These are phyloP conservation scores for Calephelis nemesis DNA, from an alignment of 1,140 invertebrate genomes.

Conservation along the genomic window DNA sequence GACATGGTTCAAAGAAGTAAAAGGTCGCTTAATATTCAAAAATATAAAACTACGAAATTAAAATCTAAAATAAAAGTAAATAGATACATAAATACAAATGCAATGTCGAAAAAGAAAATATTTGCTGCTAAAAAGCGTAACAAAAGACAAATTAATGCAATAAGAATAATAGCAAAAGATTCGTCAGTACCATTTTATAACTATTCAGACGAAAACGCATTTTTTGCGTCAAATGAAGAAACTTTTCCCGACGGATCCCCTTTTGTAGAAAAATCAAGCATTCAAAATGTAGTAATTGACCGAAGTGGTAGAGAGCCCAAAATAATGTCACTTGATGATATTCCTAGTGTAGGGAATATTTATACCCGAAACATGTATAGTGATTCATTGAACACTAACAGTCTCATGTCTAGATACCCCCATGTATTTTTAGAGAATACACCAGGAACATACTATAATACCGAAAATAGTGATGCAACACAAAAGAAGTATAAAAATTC, in stretches of 20 bases:
- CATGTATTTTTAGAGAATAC: constrained; percentile 59
- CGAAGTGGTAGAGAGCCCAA: constrained; percentile 27
- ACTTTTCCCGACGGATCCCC: constrained; percentile 37
- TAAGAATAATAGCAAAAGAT: constrained; percentile 56
- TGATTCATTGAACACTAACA: constrained; percentile 32
- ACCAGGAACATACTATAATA: not conserved
- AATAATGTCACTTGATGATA: constrained; percentile 32
- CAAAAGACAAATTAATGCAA: constrained; percentile 58
- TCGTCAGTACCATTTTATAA: constrained; percentile 33
- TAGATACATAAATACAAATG: constrained; percentile 52
- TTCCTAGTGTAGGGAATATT: not conserved
- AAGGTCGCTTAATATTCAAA: constrained; percentile 37
- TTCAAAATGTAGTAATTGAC: constrained; percentile 34
- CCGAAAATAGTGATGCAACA: constrained; percentile 24
- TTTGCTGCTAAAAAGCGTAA: constrained; percentile 54
- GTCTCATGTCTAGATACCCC: constrained; percentile 63
- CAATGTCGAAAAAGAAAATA: constrained; percentile 47
- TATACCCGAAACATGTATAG: constrained; percentile 36
- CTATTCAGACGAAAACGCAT: constrained; percentile 54
- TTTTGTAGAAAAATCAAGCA: constrained; percentile 39
- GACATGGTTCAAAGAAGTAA: constrained; percentile 43
- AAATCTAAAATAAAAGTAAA: constrained; percentile 53
- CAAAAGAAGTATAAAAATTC: constrained; percentile 11
- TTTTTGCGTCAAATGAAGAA: constrained; percentile 32
- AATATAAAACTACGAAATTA: constrained; percentile 46